A percentile compares a stretch with the other conserved stretches of the same genome.
These are phyloP conservation scores for Stratiomys singularior DNA, from an alignment of 2,888 invertebrate species.

Conservation along the genomic window DNA sequence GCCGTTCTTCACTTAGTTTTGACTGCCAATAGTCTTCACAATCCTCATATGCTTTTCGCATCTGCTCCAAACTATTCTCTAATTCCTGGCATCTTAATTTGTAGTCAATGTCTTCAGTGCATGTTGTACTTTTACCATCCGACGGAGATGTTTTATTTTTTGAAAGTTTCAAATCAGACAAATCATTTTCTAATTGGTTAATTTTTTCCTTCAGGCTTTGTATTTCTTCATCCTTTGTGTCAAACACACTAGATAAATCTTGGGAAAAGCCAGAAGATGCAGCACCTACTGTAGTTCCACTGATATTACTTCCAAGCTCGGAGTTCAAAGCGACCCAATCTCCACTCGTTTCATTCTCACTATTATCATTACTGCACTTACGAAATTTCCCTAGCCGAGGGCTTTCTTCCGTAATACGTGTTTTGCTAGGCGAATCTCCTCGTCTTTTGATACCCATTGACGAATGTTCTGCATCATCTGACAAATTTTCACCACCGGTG, in stretches of 20 bases:
- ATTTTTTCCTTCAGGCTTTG: constrained; percentile 58
- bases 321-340: constrained; percentile 65
- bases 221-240: constrained; percentile 57
- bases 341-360: constrained; percentile 62
- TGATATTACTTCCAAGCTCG: constrained; percentile 57
- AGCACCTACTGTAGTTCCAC: constrained; percentile 39
- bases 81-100: constrained; percentile 71
- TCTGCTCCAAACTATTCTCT: constrained; percentile 77
- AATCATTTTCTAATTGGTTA: constrained; percentile 58
- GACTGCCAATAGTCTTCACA: constrained; percentile 89
- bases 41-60: constrained; percentile 82
- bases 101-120: constrained; percentile 56
- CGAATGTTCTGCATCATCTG: constrained; percentile 54
- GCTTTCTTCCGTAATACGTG: constrained; percentile 67
- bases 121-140: background rate
- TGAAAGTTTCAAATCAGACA: constrained; percentile 55
- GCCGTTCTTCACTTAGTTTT: constrained; percentile 82
- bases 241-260: constrained; percentile 56
- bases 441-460: constrained; percentile 67
- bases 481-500: constrained; percentile 45
- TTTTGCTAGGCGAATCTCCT: constrained; percentile 70
- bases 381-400: constrained; percentile 72
- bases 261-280: constrained; percentile 58
- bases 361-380: constrained; percentile 67
- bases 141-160: constrained; percentile 17